Percentiles rank a stretch among this genome's conserved stretches.
Conservation (phyloP, 2,113 vertebrate genomes). For the Nycticebus coucang region DNA sequence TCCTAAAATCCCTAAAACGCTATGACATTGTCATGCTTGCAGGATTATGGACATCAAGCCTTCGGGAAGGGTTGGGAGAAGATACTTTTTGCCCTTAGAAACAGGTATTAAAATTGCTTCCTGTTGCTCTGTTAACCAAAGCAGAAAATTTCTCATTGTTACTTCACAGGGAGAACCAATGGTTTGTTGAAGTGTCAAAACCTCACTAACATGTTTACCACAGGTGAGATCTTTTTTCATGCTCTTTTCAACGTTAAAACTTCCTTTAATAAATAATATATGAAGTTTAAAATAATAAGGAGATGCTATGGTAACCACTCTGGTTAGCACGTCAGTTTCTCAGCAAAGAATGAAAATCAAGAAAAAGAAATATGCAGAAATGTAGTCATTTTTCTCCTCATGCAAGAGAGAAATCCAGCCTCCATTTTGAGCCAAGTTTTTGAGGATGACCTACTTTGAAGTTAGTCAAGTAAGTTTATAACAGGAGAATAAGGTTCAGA, state of each 20-base stretch:
- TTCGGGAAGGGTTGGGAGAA: not conserved
- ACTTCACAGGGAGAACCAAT: not conserved
- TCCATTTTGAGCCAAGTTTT: slow-evolving; percentile 52
- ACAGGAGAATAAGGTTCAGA: not conserved
- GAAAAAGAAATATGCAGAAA: slow-evolving; percentile 46
- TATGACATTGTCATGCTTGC: not conserved
- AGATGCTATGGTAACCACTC: slow-evolving; percentile 32
- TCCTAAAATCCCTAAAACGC: not conserved
- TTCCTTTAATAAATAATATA: slow-evolving; percentile 61
- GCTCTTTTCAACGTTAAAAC: slow-evolving; percentile 32
- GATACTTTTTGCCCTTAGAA: slow-evolving; percentile 38
- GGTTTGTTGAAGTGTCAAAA: slow-evolving; percentile 67
- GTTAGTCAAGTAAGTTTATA: not conserved
- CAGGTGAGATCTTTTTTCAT: slow-evolving; percentile 32
- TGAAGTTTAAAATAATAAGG: slow-evolving; percentile 6
- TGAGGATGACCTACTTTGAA: slow-evolving; percentile 39
- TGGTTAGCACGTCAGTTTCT: slow-evolving; percentile 14
- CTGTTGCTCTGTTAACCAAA: slow-evolving; percentile 56
- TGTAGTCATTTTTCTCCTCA: slow-evolving; percentile 52
- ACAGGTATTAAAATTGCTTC: slow-evolving; percentile 60
- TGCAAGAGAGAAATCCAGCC: slow-evolving; percentile 36
- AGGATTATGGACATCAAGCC: not conserved
- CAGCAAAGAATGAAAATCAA: slow-evolving; percentile 59
- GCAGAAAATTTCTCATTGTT: slow-evolving; percentile 48
- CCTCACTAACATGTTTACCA: slow-evolving; percentile 53